phyloP scores from a whole-genome alignment of 1,140 invertebrate species.

The Battus philenor region DNA sequence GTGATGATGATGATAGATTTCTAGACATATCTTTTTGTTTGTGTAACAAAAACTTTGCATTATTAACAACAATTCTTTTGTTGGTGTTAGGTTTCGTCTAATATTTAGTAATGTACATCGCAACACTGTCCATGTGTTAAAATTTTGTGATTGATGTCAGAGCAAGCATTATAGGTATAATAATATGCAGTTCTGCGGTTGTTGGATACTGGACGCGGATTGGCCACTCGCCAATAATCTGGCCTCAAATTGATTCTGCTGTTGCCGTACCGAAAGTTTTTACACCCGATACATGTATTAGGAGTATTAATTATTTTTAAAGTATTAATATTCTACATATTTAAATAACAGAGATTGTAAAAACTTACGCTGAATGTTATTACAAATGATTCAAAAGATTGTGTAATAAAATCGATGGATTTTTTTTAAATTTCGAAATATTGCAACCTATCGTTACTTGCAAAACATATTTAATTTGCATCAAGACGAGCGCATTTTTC shows the following conservation, averaged over 20 bases:
- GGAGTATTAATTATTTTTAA: slow-evolving; percentile 57
- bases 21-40: no score
- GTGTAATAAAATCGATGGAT: no score
- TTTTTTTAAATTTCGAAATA: no score
- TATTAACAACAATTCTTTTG: no score
- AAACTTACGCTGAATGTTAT: no score
- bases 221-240: slow-evolving; percentile 56
- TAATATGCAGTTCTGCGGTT: slow-evolving; percentile 51
- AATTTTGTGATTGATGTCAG: slow-evolving; percentile 51
- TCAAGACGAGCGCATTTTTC: no score
- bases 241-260: slow-evolving; percentile 71
- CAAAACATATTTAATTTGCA: no score
- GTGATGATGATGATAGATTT: no score
- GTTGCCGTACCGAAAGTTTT: slow-evolving; percentile 55
- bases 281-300: slow-evolving; percentile 50
- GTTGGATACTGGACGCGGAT: slow-evolving; percentile 39
- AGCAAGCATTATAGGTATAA: slow-evolving; percentile 46
- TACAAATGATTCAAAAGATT: no score
- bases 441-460: no score
- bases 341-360: slow-evolving; percentile 15
- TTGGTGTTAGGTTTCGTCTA: no score
- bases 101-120: slow-evolving; percentile 3
- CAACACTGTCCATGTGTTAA: slow-evolving; percentile 21
- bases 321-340: slow-evolving; percentile 14
- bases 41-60: no score